These are phyloP conservation scores for Orthonychiurus folsomi DNA, from an alignment of 2,888 invertebrate species.

Conservation along the genomic window DNA sequence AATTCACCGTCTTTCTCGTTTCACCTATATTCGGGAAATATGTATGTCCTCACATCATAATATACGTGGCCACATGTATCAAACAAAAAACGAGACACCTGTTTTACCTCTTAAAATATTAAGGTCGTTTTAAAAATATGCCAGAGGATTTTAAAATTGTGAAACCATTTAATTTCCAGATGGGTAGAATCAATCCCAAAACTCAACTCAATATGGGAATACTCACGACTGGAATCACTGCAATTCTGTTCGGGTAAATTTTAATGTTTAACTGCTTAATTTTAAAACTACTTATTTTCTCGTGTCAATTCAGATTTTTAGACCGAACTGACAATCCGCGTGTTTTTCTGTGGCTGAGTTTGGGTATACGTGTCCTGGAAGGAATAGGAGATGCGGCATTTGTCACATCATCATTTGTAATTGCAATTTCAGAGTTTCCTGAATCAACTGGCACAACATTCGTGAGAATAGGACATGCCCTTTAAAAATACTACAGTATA, in stretches of 20 bases:
- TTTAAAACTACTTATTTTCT: conserved; percentile 7
- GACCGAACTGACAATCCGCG: conserved; percentile 40
- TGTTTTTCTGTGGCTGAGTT: conserved; percentile 30
- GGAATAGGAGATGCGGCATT: conserved; percentile 80
- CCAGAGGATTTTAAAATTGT: too few relatives aligned
- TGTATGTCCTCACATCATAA: conserved; percentile 42
- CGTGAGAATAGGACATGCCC: neutral
- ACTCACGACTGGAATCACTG: conserved; percentile 70
- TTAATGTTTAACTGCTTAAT: neutral
- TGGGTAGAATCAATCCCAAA: conserved; percentile 70
- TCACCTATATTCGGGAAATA: conserved; percentile 48
- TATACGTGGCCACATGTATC: too few relatives aligned
- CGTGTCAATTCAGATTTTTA: conserved; percentile 42
- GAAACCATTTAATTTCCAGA: conserved; percentile 44
- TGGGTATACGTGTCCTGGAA: conserved; percentile 62
- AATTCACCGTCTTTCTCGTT: conserved; percentile 44
- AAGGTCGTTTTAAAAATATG: too few relatives aligned
- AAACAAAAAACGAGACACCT: too few relatives aligned
- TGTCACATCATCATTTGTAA: conserved; percentile 58
- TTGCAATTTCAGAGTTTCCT: neutral
- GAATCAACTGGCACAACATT: neutral
- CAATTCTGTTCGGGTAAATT: conserved; percentile 69
- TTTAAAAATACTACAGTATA: neutral
- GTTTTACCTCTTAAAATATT: too few relatives aligned
- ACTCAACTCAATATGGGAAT: conserved; percentile 72